Percentiles rank a stretch among this genome's conserved stretches.
These are phyloP conservation scores for Heliconius congener DNA, from an alignment of 1,140 invertebrate species.

Conservation along the genomic window DNA sequence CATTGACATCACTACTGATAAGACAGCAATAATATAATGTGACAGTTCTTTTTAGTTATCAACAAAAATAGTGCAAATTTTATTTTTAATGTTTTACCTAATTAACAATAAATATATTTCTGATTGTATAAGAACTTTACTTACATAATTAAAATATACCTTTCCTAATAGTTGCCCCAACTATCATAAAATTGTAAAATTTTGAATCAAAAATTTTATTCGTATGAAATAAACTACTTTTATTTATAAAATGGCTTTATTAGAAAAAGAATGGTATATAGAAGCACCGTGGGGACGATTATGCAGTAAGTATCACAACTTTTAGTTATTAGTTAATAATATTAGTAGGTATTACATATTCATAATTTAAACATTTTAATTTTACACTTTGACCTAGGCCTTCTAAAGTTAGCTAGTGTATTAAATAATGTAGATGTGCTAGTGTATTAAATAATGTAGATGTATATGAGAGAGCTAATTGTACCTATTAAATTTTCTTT, in stretches of 20 bases:
- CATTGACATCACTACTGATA: not conserved
- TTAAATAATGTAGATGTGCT: too few relatives aligned
- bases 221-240: not conserved
- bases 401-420: not conserved
- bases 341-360: not conserved
- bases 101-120: not conserved
- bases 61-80: not conserved
- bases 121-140: not conserved
- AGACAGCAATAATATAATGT: not conserved
- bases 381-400: constrained; percentile 26
- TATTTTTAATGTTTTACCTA: not conserved
- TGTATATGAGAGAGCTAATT: too few relatives aligned
- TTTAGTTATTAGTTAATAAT: not conserved
- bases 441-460: too few relatives aligned
- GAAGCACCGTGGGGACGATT: constrained; percentile 66
- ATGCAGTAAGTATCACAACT: constrained; percentile 52
- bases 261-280: constrained; percentile 69
- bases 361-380: not conserved
- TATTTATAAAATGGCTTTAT: constrained; percentile 42
- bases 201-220: not conserved
- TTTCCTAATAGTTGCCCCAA: not conserved
- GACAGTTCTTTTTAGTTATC: constrained; percentile 4
- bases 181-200: not conserved
- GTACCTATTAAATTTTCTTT: too few relatives aligned
- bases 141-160: not conserved